phyloP scores from a whole-genome alignment of 2,113 vertebrate species.

The Mastomys coucha region DNA sequence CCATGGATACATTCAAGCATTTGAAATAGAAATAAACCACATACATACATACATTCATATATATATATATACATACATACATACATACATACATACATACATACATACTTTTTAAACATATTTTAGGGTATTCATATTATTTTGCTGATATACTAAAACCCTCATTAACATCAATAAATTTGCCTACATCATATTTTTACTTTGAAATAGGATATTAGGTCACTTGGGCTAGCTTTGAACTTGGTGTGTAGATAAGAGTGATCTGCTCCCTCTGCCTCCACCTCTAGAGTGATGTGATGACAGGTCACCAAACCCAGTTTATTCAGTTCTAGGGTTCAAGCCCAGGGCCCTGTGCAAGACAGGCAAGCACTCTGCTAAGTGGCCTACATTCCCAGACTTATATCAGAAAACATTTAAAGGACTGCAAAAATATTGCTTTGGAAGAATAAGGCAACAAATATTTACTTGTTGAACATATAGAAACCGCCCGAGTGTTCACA shows the following conservation, averaged over 20 bases:
- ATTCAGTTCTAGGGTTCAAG: not conserved
- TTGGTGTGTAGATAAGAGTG: not conserved
- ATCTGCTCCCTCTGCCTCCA: not conserved
- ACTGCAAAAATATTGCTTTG: not conserved
- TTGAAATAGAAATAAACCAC: not conserved
- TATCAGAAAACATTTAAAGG: not conserved
- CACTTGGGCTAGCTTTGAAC: not conserved
- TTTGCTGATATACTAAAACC: not conserved
- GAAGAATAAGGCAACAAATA: constrained; percentile 31
- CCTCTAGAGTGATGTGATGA: not conserved
- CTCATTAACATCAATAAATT: not conserved
- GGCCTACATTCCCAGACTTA: not conserved
- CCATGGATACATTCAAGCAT: not conserved
- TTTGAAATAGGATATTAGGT: not conserved
- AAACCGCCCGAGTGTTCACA: constrained; percentile 3
- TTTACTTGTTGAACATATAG: constrained; percentile 18
- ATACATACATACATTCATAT: too few species aligned
- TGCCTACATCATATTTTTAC: too few species aligned
- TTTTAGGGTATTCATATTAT: not conserved
- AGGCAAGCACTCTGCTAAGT: not conserved
- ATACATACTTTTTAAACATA: not conserved
- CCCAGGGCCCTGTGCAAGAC: not conserved
- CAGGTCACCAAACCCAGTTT: not conserved
- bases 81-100: not conserved
- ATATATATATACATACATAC: too few species aligned